These are phyloP conservation scores for Steatornis caripensis DNA, from an alignment of 2,113 vertebrate species.

Conservation along the genomic window DNA sequence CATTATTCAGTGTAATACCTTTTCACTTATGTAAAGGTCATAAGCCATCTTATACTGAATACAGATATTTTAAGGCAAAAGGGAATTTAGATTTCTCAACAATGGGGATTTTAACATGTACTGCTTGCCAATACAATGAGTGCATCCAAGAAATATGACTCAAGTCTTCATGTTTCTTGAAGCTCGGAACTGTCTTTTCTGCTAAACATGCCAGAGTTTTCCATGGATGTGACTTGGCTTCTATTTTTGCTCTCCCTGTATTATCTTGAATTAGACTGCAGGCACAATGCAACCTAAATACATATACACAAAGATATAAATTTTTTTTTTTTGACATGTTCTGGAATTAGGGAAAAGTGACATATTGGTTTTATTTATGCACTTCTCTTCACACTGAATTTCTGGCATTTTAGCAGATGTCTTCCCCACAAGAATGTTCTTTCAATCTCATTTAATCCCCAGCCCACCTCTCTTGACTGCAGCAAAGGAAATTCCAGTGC, in stretches of 20 bases:
- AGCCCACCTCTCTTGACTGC: not conserved
- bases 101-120: not conserved
- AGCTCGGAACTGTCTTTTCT: slow-evolving; percentile 33
- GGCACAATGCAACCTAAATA: not conserved
- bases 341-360: not conserved
- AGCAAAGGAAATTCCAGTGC: slow-evolving; percentile 40
- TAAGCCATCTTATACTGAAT: not conserved
- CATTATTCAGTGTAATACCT: not conserved
- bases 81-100: slow-evolving; percentile 22
- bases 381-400: not conserved
- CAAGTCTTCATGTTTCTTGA: slow-evolving; percentile 12
- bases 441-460: not conserved
- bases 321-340: not conserved
- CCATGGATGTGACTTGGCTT: slow-evolving; percentile 25
- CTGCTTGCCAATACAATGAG: slow-evolving; percentile 16
- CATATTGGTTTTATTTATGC: not conserved
- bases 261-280: not conserved
- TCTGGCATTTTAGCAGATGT: not conserved
- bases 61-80: slow-evolving; percentile 1
- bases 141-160: slow-evolving; percentile 24
- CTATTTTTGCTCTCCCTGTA: not conserved
- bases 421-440: not conserved
- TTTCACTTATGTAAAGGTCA: not conserved
- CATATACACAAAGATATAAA: not conserved
- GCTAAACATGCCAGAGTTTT: not conserved